phyloP scores from a whole-genome alignment of 2,797 vertebrate genomes.

The Diceros bicornis region DNA sequence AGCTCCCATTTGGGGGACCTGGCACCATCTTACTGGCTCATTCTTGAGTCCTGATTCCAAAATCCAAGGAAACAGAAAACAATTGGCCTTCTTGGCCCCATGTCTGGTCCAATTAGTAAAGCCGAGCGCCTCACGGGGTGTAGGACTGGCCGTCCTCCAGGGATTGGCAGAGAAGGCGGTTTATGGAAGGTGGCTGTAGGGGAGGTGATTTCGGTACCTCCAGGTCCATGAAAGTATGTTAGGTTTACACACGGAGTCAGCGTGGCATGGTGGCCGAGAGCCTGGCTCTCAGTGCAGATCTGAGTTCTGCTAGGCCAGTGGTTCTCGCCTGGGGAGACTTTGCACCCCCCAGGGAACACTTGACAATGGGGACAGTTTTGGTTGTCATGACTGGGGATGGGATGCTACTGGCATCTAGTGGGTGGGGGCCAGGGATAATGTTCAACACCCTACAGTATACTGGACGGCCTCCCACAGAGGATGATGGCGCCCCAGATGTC shows the following conservation, averaged over 20 bases:
- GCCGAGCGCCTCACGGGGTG: rapidly evolving
- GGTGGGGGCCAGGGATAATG: neutral
- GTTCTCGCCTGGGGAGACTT: neutral
- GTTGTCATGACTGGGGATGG: neutral
- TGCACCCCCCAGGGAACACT: neutral
- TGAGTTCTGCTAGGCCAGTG: neutral
- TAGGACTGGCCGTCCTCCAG: no score
- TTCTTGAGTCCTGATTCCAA: neutral
- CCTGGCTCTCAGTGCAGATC: neutral
- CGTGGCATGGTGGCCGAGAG: no score
- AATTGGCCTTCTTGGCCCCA: neutral
- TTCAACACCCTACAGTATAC: no score
- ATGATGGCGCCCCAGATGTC: neutral
- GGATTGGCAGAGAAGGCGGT: neutral
- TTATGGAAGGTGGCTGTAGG: neutral
- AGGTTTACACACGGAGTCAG: rapidly evolving
- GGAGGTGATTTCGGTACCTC: neutral
- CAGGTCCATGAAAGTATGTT: neutral
- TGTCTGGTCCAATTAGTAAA: neutral
- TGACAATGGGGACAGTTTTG: neutral
- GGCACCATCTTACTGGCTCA: neutral
- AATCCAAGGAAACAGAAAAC: neutral
- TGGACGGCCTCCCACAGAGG: neutral
- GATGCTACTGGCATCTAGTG: neutral
- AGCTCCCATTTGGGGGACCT: neutral